These are phyloP conservation scores for Agrotis puta DNA, from an alignment of 2,888 invertebrate genomes.

Conservation along the genomic window DNA sequence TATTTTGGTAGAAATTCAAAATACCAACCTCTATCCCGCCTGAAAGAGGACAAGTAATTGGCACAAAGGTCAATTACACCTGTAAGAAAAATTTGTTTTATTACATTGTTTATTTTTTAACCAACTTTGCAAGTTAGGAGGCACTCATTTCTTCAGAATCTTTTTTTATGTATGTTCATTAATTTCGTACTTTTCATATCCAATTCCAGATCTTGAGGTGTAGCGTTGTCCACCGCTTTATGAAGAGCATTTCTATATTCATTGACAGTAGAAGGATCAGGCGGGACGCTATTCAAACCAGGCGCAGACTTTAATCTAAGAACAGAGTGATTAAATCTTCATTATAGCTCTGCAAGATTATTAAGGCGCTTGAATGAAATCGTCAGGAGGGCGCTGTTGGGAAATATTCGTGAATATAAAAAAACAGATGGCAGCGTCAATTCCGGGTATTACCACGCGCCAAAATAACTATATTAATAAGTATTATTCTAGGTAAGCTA, in stretches of 20 bases:
- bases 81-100: constrained; percentile 66
- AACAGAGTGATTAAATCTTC: not conserved
- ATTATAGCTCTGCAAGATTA: not conserved
- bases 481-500: not conserved
- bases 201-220: constrained; percentile 68
- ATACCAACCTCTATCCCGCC: constrained; percentile 79
- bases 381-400: not conserved
- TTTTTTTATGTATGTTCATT: too few species aligned
- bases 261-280: constrained; percentile 70
- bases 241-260: constrained; percentile 72
- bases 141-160: too few species aligned
- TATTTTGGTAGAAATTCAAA: not conserved
- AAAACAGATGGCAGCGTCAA: not conserved
- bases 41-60: constrained; percentile 79
- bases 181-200: constrained; percentile 75
- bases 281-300: constrained; percentile 71
- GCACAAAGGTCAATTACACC: constrained; percentile 75
- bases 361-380: not conserved
- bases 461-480: not conserved
- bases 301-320: constrained; percentile 80
- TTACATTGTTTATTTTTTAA: too few species aligned
- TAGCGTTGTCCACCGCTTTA: constrained; percentile 69
- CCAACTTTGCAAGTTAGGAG: too few species aligned
- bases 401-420: not conserved
- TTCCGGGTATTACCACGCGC: not conserved